phyloP scores from a whole-genome alignment of 2,888 invertebrate species.

The Aphodius granarius region DNA sequence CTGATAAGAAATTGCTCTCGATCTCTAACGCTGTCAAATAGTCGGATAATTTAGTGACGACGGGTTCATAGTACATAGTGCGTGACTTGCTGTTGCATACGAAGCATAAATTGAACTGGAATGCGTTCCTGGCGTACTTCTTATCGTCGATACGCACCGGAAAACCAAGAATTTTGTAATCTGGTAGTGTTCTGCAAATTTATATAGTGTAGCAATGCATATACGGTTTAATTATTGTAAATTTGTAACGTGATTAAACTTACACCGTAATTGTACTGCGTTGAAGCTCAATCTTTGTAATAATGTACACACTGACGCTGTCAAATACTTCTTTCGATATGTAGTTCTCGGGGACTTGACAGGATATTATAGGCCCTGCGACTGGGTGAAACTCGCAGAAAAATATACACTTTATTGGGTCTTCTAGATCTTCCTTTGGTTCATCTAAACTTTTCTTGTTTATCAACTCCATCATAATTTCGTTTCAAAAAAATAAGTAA shows the following conservation, averaged over 20 bases:
- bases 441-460: conserved; percentile 53
- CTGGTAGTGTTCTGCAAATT: conserved; percentile 63
- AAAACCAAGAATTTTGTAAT: conserved; percentile 89
- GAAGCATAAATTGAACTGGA: conserved; percentile 93
- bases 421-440: conserved; percentile 66
- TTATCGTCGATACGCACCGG: conserved; percentile 88
- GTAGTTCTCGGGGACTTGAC: conserved; percentile 88
- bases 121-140: conserved; percentile 91
- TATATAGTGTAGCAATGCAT: neutral
- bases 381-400: conserved; percentile 77
- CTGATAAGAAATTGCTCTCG: conserved; percentile 82
- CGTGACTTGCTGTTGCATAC: conserved; percentile 89
- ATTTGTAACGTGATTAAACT: conserved; percentile 56
- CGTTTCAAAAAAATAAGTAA: no score
- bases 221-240: neutral
- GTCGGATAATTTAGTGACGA: conserved; percentile 91
- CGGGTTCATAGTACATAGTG: conserved; percentile 90
- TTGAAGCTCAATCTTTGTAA: conserved; percentile 91
- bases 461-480: conserved; percentile 15
- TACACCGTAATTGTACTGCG: conserved; percentile 89
- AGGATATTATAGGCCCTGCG: conserved; percentile 82
- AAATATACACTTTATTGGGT: conserved; percentile 80
- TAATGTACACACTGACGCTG: conserved; percentile 91
- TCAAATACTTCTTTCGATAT: conserved; percentile 93
- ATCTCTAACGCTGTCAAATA: conserved; percentile 89